These are phyloP conservation scores for Strigamia crassipes DNA, from an alignment of 2,888 invertebrate genomes.

Conservation along the genomic window DNA sequence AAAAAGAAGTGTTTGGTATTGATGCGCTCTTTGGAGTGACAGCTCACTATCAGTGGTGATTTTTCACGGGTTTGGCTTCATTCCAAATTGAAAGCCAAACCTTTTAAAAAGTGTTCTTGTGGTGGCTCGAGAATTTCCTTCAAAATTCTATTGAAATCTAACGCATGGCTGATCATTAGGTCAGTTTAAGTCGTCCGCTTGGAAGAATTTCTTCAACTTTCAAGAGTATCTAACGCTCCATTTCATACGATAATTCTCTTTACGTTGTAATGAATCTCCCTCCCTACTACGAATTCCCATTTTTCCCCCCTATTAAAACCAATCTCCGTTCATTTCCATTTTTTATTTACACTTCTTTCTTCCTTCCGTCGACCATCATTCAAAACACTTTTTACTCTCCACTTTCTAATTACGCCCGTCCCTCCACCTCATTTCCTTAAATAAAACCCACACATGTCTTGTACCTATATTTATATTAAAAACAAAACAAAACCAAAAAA, in stretches of 20 bases:
- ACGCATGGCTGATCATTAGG: slow-evolving; percentile 42
- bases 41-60: slow-evolving; percentile 40
- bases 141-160: slow-evolving; percentile 42
- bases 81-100: slow-evolving; percentile 42
- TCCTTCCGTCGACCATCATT: background rate
- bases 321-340: slow-evolving; percentile 31
- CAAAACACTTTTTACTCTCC: background rate
- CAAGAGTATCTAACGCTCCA: slow-evolving; percentile 37
- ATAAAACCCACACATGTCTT: background rate
- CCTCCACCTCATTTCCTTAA: background rate
- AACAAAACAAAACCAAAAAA: background rate
- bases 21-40: slow-evolving; percentile 42
- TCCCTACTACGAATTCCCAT: background rate
- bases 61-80: slow-evolving; percentile 42
- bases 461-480: background rate
- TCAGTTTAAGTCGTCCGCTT: slow-evolving; percentile 42
- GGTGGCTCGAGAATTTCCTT: slow-evolving; percentile 40
- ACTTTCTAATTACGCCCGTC: background rate
- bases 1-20: slow-evolving; percentile 28
- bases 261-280: slow-evolving; percentile 37
- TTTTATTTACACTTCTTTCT: slow-evolving; percentile 19
- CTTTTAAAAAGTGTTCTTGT: slow-evolving; percentile 42
- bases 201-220: slow-evolving; percentile 42
- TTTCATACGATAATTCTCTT: slow-evolving; percentile 42
- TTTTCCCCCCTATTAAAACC: slow-evolving; percentile 26